Base-by-base conservation (phyloP, 2,113 vertebrate genomes). In the Nesogale talazaci region DNA sequence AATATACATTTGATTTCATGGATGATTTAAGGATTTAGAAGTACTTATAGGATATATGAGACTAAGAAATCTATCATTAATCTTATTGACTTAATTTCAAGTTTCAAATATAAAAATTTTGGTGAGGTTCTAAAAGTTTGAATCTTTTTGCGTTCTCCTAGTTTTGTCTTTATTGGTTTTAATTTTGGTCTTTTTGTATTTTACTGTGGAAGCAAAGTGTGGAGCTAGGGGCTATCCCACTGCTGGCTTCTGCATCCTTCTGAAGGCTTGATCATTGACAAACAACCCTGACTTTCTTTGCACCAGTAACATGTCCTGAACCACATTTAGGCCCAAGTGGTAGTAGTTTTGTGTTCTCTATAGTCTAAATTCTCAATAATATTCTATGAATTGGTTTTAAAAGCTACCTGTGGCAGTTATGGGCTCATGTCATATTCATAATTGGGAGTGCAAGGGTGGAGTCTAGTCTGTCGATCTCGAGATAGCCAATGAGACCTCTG, bases 1-100 rank as follows among this genome's bases (percentile, higher is more conserved):
- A 76, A 36, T 38, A 76, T 86, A 16, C 40, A 74, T 81, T 93
- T 91, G n/a, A 93, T 94, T 95, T 94, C 31, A 86, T 65, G 36
- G 7, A 87, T 23, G 42, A 91, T 2, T 46, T 70, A 74, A n/a
- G 34, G 46, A 86, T 63, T 61, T 22, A 88, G 56, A 88, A 83
- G 34, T 76, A 88, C 4, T 52, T 52, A 52, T 52, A 67, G 38
- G 42, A 91, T 85, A 92, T 85, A 93, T 59, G 63, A 89, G 36
- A 83, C 22, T 70, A 85, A 79, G 46, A 88, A 90, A 85, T 34
- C 6, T 25, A 34, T 70, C 34, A 57, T 23, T 76, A 83, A 83
- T 91, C 12, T 74, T 67, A 83, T 70, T 88, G 38, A 76, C 16
- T 84, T 87, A 81, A 82, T 89, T 76, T 34, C 78, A 70, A 76